Evolutionary conservation across 1,140 invertebrate genomes (phyloP).

Genomic region (Conus ventricosus): DNA sequence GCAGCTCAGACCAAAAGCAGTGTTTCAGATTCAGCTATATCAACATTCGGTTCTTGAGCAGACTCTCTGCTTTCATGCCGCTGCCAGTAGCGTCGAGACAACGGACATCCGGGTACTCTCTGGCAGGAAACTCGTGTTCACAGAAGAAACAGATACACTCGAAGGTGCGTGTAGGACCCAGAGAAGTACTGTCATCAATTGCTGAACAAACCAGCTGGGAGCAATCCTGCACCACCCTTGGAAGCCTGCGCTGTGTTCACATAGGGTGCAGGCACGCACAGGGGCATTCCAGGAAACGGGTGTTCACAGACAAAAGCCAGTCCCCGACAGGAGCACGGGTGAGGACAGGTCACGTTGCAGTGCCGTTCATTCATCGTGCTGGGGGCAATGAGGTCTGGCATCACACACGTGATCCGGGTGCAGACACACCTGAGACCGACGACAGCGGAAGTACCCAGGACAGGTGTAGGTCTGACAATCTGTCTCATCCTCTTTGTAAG

Average conservation of each 20-base stretch:
- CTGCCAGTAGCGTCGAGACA: conserved; percentile 3
- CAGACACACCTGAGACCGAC: conserved; percentile 16
- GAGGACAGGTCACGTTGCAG: conserved; percentile 22
- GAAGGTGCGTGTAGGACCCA: no score
- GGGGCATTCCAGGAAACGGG: no score
- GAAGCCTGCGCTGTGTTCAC: no score
- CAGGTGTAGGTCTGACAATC: conserved; percentile 30
- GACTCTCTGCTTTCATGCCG: background rate
- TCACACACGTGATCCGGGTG: conserved; percentile 33
- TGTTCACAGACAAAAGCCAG: background rate
- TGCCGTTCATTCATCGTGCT: conserved; percentile 28
- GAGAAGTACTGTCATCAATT: no score
- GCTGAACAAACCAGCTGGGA: no score
- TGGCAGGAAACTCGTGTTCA: no score
- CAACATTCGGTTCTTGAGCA: background rate
- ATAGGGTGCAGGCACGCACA: no score
- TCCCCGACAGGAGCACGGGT: conserved; percentile 9
- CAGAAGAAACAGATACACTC: no score
- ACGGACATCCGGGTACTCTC: background rate
- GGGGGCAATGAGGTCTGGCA: conserved; percentile 21
- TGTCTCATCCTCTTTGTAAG: conserved; percentile 17
- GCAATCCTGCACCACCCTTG: no score
- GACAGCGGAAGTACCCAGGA: conserved; percentile 34
- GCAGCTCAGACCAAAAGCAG: background rate
- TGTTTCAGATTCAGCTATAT: background rate